These are phyloP conservation scores for Protobothrops mucrosquamatus DNA, from an alignment of 2,113 vertebrate genomes.

Conservation along the genomic window DNA sequence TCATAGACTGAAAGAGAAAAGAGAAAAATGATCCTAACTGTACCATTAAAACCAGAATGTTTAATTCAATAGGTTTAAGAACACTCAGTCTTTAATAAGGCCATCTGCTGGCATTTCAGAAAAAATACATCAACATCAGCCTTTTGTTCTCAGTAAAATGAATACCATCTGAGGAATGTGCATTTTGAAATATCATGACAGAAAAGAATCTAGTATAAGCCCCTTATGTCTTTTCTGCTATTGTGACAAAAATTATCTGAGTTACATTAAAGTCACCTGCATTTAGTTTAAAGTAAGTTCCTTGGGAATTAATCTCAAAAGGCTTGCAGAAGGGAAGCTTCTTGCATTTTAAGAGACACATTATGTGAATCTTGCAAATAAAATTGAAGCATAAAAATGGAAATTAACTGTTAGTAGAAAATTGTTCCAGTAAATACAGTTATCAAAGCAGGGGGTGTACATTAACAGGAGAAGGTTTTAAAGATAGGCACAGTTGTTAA, in stretches of 20 bases:
- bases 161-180: neutral
- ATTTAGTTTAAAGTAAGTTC: neutral
- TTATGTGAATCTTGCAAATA: neutral
- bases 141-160: neutral
- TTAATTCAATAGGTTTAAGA: conserved; percentile 19
- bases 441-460: neutral
- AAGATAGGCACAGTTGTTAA: neutral
- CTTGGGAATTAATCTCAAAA: neutral
- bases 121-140: conserved; percentile 39
- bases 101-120: conserved; percentile 59
- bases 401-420: neutral
- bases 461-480: neutral
- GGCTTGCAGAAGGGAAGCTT: neutral
- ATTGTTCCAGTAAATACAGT: neutral
- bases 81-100: conserved; percentile 36
- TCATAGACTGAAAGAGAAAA: neutral
- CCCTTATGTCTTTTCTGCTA: neutral
- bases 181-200: neutral
- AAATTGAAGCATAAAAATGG: neutral
- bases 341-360: neutral
- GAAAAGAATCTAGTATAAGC: neutral
- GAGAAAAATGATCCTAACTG: neutral
- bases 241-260: neutral
- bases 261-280: neutral
- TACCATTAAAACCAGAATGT: conserved; percentile 7